These are phyloP conservation scores for Heterodera carotae DNA, from an alignment of 1,140 invertebrate genomes.

Conservation along the genomic window DNA sequence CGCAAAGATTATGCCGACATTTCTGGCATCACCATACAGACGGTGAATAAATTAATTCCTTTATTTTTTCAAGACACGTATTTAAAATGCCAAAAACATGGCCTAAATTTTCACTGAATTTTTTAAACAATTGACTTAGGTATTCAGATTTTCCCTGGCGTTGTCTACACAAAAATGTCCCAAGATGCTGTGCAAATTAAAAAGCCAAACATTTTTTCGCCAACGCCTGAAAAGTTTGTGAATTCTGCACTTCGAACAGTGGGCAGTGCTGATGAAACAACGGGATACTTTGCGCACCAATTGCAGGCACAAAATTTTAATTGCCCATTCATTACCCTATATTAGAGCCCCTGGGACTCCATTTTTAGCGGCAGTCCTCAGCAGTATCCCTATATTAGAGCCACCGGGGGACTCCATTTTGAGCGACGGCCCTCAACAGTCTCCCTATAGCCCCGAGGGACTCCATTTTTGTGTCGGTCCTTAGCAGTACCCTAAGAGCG, in stretches of 20 bases:
- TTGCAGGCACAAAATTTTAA: constrained; percentile 49
- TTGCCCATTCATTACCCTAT: not conserved
- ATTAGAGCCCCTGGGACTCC: too few species aligned
- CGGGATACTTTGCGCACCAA: constrained; percentile 59
- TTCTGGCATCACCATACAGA: constrained; percentile 20
- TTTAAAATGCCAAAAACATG: too few species aligned
- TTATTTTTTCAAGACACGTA: too few species aligned
- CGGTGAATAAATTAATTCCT: not conserved
- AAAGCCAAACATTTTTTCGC: constrained; percentile 53
- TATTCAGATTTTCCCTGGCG: not conserved
- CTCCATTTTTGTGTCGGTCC: too few species aligned
- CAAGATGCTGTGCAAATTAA: constrained; percentile 58
- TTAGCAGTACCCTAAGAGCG: too few species aligned
- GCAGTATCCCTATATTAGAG: too few species aligned
- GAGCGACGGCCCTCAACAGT: too few species aligned
- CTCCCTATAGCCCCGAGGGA: too few species aligned
- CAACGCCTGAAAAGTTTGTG: constrained; percentile 44
- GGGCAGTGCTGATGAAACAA: constrained; percentile 53
- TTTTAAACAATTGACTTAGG: too few species aligned
- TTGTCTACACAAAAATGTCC: constrained; percentile 58
- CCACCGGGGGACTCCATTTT: too few species aligned
- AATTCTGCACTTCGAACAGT: constrained; percentile 51
- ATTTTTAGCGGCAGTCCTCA: too few species aligned
- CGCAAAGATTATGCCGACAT: constrained; percentile 55
- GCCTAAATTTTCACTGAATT: too few species aligned